These are phyloP conservation scores for Prenolepis imparis DNA, from an alignment of 2,888 invertebrate species.

Conservation along the genomic window DNA sequence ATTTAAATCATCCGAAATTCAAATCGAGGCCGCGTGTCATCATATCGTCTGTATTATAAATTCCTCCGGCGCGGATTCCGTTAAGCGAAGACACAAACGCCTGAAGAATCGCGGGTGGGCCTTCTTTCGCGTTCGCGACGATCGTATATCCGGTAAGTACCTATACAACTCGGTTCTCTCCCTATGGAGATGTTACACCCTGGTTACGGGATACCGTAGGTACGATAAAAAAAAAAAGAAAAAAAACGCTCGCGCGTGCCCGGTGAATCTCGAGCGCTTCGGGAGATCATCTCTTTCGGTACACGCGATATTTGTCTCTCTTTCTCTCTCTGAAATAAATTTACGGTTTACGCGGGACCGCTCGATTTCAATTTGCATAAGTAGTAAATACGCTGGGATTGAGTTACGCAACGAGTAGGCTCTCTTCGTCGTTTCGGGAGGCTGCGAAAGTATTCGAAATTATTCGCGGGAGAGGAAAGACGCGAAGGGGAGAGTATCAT, in stretches of 20 bases:
- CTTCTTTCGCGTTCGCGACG: slow-evolving; percentile 79
- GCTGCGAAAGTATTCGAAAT: slow-evolving; percentile 29
- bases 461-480: slow-evolving; percentile 18
- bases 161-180: slow-evolving; percentile 81
- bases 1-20: background rate
- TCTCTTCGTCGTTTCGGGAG: slow-evolving; percentile 11
- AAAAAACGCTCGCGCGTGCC: slow-evolving; percentile 52
- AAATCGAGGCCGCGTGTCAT: background rate
- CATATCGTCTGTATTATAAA: slow-evolving; percentile 70
- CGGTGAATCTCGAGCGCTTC: slow-evolving; percentile 23
- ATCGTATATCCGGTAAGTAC: slow-evolving; percentile 84
- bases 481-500: background rate
- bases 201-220: slow-evolving; percentile 56
- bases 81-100: slow-evolving; percentile 75
- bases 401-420: slow-evolving; percentile 52
- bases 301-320: slow-evolving; percentile 17
- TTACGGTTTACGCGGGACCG: slow-evolving; percentile 38
- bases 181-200: slow-evolving; percentile 84
- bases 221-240: background rate
- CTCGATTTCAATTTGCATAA: slow-evolving; percentile 53
- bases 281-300: too few relatives aligned
- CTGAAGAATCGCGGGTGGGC: slow-evolving; percentile 84
- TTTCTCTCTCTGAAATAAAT: slow-evolving; percentile 21
- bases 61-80: slow-evolving; percentile 74
- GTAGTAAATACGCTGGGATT: slow-evolving; percentile 37